phyloP scores from a whole-genome alignment of 1,140 invertebrate species.

The Neotoxoptera formosana region DNA sequence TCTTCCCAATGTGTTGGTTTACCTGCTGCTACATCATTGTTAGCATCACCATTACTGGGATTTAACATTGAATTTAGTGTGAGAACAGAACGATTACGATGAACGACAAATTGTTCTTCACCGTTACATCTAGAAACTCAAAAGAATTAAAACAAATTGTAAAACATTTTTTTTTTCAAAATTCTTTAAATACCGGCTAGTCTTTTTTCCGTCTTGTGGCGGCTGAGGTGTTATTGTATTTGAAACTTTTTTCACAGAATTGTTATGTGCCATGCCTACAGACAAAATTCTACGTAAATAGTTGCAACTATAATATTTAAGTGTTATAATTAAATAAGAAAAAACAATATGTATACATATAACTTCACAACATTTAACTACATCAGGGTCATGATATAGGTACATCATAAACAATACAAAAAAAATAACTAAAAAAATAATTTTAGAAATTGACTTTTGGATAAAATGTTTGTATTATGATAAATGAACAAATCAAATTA shows the following conservation, averaged over 20 bases:
- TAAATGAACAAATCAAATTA: background rate
- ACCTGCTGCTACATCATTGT: conserved; percentile 70
- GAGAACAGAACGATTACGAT: conserved; percentile 78
- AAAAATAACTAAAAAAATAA: background rate
- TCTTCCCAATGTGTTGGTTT: conserved; percentile 86
- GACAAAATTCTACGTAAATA: conserved; percentile 47
- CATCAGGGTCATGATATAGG: background rate
- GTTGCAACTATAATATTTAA: conserved; percentile 14
- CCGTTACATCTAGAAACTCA: conserved; percentile 25
- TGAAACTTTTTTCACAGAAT: conserved; percentile 38
- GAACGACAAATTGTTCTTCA: conserved; percentile 80
- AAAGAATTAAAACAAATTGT: background rate
- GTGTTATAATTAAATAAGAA: background rate
- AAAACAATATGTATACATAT: background rate
- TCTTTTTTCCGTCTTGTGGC: background rate
- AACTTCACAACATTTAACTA: background rate
- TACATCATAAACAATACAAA: background rate
- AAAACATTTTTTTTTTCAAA: background rate
- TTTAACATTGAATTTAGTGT: conserved; percentile 75
- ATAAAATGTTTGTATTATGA: background rate
- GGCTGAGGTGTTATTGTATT: background rate
- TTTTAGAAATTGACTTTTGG: background rate
- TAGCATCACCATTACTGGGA: conserved; percentile 68
- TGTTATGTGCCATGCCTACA: conserved; percentile 43
- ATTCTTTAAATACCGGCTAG: conserved; percentile 8